Evolutionary conservation across 1,140 invertebrate genomes (phyloP).

Genomic region (Drosophila equinoxialis): DNA sequence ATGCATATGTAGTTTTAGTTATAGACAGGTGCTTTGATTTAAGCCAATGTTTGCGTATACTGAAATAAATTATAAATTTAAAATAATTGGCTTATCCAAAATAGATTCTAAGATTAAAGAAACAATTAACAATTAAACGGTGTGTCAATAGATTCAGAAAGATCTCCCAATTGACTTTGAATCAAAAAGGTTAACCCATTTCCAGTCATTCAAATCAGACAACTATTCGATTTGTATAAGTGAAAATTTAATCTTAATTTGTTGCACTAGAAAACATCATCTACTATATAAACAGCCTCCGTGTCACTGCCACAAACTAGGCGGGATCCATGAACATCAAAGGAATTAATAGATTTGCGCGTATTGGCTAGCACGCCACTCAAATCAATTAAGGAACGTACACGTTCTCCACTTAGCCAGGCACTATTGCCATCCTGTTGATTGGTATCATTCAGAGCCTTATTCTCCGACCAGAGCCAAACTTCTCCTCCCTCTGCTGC

Average conservation of each 20-base stretch:
- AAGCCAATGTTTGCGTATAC: slow-evolving; percentile 71
- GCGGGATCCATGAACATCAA: slow-evolving; percentile 89
- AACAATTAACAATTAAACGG: too few species aligned
- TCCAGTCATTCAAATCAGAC: background rate
- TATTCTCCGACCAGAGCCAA: slow-evolving; percentile 91
- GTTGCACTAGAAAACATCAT: slow-evolving; percentile 82
- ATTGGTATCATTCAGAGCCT: slow-evolving; percentile 57
- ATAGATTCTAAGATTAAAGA: slow-evolving; percentile 14
- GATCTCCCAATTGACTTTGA: too few species aligned
- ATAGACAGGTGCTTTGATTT: slow-evolving; percentile 78
- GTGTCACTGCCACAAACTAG: slow-evolving; percentile 92
- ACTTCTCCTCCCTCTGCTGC: slow-evolving; percentile 91
- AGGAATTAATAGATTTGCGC: slow-evolving; percentile 90
- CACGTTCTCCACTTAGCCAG: slow-evolving; percentile 87
- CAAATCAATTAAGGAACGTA: slow-evolving; percentile 89
- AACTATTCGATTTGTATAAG: slow-evolving; percentile 4
- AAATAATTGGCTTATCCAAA: slow-evolving; percentile 29
- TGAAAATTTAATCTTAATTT: background rate
- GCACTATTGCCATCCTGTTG: slow-evolving; percentile 81
- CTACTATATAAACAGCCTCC: slow-evolving; percentile 91
- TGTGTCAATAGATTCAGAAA: background rate
- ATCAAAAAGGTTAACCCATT: too few species aligned
- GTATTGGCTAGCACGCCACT: slow-evolving; percentile 88
- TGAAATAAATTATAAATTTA: slow-evolving; percentile 48
- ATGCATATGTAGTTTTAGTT: slow-evolving; percentile 40